phyloP scores from a whole-genome alignment of 2,888 invertebrate genomes.

The Acheta domesticus region DNA sequence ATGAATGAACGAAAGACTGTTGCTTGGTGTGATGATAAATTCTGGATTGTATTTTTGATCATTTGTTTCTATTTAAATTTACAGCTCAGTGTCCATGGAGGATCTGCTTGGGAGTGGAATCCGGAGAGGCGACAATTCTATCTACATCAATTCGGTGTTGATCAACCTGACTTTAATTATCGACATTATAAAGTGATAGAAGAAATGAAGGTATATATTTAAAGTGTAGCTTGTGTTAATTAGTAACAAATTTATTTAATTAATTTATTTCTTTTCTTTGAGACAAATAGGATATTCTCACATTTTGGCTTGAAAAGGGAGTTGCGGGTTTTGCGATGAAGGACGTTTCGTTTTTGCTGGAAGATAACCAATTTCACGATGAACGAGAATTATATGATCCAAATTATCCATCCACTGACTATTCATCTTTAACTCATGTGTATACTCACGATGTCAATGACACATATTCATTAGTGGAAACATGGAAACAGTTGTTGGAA shows the following conservation, averaged over 20 bases:
- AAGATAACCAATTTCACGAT: constrained; percentile 54
- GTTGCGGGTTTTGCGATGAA: constrained; percentile 76
- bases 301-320: constrained; percentile 70
- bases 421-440: neutral
- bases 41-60: too few species aligned
- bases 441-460: neutral
- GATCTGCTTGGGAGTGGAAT: constrained; percentile 70
- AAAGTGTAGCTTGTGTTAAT: neutral
- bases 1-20: constrained; percentile 31
- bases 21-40: too few species aligned
- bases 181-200: constrained; percentile 62
- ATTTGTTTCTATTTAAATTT: constrained; percentile 26
- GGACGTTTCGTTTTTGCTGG: constrained; percentile 63
- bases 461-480: neutral
- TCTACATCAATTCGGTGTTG: constrained; percentile 67
- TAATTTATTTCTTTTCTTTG: neutral
- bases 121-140: constrained; percentile 65
- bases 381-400: constrained; percentile 48
- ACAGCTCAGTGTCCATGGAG: constrained; percentile 53
- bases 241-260: neutral
- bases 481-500: neutral
- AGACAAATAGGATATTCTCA: constrained; percentile 56
- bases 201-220: constrained; percentile 54
- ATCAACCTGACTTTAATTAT: constrained; percentile 79
- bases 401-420: neutral